A percentile compares a stretch with the other conserved stretches of the same genome.
These are phyloP conservation scores for Andrena cerasifolii DNA, from an alignment of 1,140 invertebrate genomes.

Conservation along the genomic window DNA sequence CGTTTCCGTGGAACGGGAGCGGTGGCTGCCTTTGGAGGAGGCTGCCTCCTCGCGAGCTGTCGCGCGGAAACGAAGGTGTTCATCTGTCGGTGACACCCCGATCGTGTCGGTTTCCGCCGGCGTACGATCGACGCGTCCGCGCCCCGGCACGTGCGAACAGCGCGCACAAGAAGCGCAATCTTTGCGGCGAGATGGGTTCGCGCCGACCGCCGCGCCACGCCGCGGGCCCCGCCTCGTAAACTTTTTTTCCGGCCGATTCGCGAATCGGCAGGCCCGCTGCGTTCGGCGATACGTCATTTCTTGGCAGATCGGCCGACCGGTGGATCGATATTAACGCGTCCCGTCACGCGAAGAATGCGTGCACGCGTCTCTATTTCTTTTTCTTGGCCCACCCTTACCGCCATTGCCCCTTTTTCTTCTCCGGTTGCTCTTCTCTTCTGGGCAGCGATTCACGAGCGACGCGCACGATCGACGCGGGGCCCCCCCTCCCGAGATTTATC, in stretches of 20 bases:
- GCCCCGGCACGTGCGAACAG: slow-evolving; percentile 45
- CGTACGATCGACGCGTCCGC: slow-evolving; percentile 14
- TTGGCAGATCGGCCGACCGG: slow-evolving; percentile 52
- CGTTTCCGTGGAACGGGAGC: slow-evolving; percentile 17
- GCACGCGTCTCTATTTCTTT: slow-evolving; percentile 58
- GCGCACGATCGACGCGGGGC: slow-evolving; percentile 21
- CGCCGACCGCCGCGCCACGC: slow-evolving; percentile 8
- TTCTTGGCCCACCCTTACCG: slow-evolving; percentile 9
- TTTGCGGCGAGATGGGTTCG: slow-evolving; percentile 46
- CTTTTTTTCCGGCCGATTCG: slow-evolving; percentile 53
- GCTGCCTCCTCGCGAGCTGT: slow-evolving; percentile 9
- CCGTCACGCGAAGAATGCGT: slow-evolving; percentile 62
- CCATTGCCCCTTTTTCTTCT: slow-evolving; percentile 8
- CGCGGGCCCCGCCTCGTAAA: slow-evolving; percentile 48
- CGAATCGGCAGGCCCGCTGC: slow-evolving; percentile 59
- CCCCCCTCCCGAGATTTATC: slow-evolving; percentile 56
- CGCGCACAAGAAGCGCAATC: slow-evolving; percentile 52
- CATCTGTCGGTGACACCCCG: slow-evolving; percentile 30
- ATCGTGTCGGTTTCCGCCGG: slow-evolving; percentile 9
- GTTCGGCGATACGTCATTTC: slow-evolving; percentile 65
- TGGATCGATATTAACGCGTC: slow-evolving; percentile 62
- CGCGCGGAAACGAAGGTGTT: slow-evolving; percentile 22
- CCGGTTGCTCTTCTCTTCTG: not conserved
- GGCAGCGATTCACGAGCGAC: slow-evolving; percentile 21
- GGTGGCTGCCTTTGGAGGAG: not conserved